These are phyloP conservation scores for Pterostichus madidus DNA, from an alignment of 2,888 invertebrate genomes.

Conservation along the genomic window DNA sequence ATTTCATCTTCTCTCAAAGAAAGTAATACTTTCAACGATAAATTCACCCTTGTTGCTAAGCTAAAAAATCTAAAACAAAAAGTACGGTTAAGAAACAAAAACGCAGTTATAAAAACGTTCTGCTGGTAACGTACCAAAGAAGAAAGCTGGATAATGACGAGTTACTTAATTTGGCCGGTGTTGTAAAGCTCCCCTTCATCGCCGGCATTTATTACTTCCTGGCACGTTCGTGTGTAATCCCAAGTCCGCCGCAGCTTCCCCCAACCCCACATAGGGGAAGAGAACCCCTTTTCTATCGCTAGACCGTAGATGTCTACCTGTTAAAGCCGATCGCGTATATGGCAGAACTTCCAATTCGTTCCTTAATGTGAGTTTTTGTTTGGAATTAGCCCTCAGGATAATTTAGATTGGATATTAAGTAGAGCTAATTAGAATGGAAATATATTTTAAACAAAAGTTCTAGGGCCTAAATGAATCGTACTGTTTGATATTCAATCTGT, in stretches of 20 bases:
- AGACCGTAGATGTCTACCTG: slow-evolving; percentile 24
- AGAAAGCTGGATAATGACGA: slow-evolving; percentile 57
- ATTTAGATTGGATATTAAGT: background rate
- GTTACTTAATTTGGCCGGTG: slow-evolving; percentile 67
- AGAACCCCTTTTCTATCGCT: slow-evolving; percentile 13
- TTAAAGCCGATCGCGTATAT: slow-evolving; percentile 36
- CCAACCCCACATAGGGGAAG: slow-evolving; percentile 17
- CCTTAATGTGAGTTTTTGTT: slow-evolving; percentile 5
- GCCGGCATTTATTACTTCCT: slow-evolving; percentile 67
- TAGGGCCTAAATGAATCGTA: background rate
- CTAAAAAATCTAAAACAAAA: slow-evolving; percentile 8
- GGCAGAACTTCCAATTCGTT: background rate
- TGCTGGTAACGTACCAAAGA: background rate
- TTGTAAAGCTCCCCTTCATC: slow-evolving; percentile 61
- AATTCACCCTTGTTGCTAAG: background rate
- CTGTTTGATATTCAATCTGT: background rate
- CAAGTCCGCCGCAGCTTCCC: slow-evolving; percentile 53
- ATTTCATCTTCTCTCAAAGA: background rate
- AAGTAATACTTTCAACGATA: background rate
- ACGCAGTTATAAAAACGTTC: slow-evolving; percentile 15
- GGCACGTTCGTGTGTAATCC: slow-evolving; percentile 66
- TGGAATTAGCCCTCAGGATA: background rate
- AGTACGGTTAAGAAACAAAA: background rate
- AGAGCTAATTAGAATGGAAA: background rate
- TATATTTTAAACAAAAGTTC: no score